Evolutionary conservation across 2,888 invertebrate species (phyloP), one percentile per base, ranked within the genome.

Genomic region (Pyralis farinalis): DNA sequence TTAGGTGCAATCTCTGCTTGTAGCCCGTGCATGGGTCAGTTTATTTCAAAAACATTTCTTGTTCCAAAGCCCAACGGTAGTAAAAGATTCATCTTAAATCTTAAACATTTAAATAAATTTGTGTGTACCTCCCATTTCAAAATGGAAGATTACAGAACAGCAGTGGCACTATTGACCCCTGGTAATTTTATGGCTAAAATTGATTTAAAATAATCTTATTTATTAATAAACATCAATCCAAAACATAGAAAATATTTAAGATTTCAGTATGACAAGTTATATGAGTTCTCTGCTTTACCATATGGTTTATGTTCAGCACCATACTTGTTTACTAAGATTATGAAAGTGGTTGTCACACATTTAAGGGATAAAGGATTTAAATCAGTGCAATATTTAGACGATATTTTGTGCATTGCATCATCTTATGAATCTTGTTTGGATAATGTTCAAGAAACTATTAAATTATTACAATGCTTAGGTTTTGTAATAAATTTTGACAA

Each of bases 281-380:
- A 46, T 10, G 41, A 57, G 34, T 51, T 53, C 29, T 44, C 12
- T 0, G 44, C 53, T 1, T 32, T 49, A 34, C 45, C 49, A 0
- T 56, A 45, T 22, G 50, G 51, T 4, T 22, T 57, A 1, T 47
- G 34, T 0, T 12, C 39, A 1, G 55, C 55, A 4, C 55, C 51
- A 5, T 31, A 46, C 10, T 35, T 33, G 1, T 53, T 52, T 33
- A 50, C 46, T 0, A 54, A 51, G 36, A 38, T 51, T 0, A 45
- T 52, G 44, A 46, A 39, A 41, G 47, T 42, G 5, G 46, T 49
- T 0, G 27, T 49, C 7, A 22, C 27, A 3, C 37, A 40, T 16
- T 25, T 51, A 4, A 38, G 51, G 31, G 12, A 11, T 3, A 20
- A 12, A n/a, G 51, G 51, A 5, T 25, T 25, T 27, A 45, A 25